Evolutionary conservation across 2,113 vertebrate species (phyloP).

Genomic region (Nycticryphes semicollaris): DNA sequence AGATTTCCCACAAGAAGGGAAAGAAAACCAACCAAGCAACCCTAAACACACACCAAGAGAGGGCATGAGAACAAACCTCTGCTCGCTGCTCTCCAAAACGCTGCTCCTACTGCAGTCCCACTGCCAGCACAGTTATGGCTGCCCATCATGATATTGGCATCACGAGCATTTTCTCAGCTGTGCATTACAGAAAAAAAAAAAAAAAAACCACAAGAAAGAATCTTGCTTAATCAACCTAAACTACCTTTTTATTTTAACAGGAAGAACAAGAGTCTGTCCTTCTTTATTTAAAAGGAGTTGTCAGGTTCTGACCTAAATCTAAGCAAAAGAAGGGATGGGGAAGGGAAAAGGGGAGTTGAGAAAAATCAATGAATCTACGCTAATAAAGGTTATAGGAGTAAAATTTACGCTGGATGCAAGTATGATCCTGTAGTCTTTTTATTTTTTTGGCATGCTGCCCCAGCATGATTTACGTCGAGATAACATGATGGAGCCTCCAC

Average conservation of each 20-base stretch:
- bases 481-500: constrained; percentile 80
- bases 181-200: not conserved
- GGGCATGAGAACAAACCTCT: not conserved
- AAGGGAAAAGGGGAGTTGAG: not conserved
- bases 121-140: accelerated
- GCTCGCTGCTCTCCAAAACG: not conserved
- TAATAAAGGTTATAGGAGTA: constrained; percentile 79
- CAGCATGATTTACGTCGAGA: constrained; percentile 76
- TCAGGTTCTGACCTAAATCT: constrained; percentile 66
- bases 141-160: not conserved
- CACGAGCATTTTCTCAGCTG: accelerated
- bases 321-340: constrained; percentile 32
- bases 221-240: not conserved
- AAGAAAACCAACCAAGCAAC: not conserved
- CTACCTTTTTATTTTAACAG: not conserved
- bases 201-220: no score
- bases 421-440: constrained; percentile 73
- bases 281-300: constrained; percentile 61
- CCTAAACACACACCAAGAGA: not conserved
- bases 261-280: not conserved
- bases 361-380: constrained; percentile 76
- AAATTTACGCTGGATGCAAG: constrained; percentile 76
- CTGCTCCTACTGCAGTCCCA: not conserved
- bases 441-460: constrained; percentile 76
- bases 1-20: not conserved